Base-by-base conservation (phyloP, 2,888 invertebrate species). In the Portevinia maculata region DNA sequence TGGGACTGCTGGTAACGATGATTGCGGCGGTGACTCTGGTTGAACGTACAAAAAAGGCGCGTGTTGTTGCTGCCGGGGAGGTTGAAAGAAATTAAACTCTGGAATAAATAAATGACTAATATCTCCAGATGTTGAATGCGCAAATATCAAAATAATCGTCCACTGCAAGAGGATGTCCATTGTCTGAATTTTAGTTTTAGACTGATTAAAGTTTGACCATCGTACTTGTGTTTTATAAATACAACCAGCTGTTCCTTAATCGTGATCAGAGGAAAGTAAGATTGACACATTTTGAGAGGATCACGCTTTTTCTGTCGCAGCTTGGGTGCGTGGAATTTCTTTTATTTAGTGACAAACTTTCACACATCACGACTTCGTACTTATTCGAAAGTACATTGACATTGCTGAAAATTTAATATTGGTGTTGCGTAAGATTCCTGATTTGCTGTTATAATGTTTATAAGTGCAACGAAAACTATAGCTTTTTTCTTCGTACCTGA, bases 71-170 rank as follows among this genome's bases (percentile, higher is more conserved):
- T 19, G 85, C 19, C 76, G 78, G 5, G 69, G 65, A 11, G 87
- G 76, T 71, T 85, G 85, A 71, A 85, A 88, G 60, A 85, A 87
- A 4, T 85, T 85, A 1, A 86, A 85, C 0, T 89, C 87, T 0
- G 88, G 86, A 0, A 86, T 79, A 71, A 88, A 88, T 11, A 86
- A 87, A 46, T 89, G 89, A 1, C 89, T 79, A 19, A 88, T 86
- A 85, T 89, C 89, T 1, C 46, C 79, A 1, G 9, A 50, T 5
- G 30, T 9, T 1, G 7, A 11, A 3, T 17, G 6, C 9, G n/a
- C 32, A 4, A 32, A 44, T 39, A 57, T 13, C 2, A 78, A 13
- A 3, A 67, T 7, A 44, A 78, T 15, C 9, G 11, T n/a, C 8
- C 55, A 52, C 2, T 19, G 60, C 9, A 67, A 37, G 6, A 15